Evolutionary conservation across 2,888 invertebrate genomes (phyloP).

Genomic region (Torymus texanus): DNA sequence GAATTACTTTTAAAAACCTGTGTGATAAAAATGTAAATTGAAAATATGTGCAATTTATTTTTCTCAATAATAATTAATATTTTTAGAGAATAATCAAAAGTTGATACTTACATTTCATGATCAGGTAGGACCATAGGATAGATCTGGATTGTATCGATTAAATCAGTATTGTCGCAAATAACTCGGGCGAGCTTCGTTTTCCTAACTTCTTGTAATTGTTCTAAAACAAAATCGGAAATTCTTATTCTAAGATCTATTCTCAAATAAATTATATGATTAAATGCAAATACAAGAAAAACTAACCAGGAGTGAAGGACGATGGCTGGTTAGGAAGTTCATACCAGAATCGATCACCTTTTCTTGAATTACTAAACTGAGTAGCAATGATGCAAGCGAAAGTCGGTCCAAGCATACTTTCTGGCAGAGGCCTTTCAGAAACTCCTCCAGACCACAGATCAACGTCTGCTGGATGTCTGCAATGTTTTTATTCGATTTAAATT

Average conservation of each 20-base stretch:
- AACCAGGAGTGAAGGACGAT: constrained; percentile 87
- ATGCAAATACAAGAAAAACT: constrained; percentile 34
- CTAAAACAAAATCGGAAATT: constrained; percentile 66
- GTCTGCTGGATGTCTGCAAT: constrained; percentile 86
- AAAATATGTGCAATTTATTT: no score
- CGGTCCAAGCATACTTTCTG: constrained; percentile 94
- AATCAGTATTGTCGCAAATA: constrained; percentile 94
- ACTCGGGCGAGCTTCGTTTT: constrained; percentile 88
- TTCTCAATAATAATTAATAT: no score
- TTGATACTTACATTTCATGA: constrained; percentile 86
- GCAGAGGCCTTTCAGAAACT: constrained; percentile 91
- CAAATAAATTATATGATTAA: no score
- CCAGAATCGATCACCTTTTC: constrained; percentile 96
- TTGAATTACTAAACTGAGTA: constrained; percentile 91
- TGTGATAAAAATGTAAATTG: no score
- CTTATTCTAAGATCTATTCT: no score
- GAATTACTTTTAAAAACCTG: no score
- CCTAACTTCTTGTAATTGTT: constrained; percentile 88
- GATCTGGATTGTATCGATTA: constrained; percentile 92
- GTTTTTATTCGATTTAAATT: constrained; percentile 11
- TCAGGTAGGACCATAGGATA: constrained; percentile 95
- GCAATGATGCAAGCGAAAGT: constrained; percentile 96
- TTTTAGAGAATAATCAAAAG: no score
- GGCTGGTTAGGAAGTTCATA: constrained; percentile 94
- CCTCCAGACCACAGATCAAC: constrained; percentile 97